phyloP scores from a whole-genome alignment of 2,113 vertebrate species.

The Puffinus mauretanicus region DNA sequence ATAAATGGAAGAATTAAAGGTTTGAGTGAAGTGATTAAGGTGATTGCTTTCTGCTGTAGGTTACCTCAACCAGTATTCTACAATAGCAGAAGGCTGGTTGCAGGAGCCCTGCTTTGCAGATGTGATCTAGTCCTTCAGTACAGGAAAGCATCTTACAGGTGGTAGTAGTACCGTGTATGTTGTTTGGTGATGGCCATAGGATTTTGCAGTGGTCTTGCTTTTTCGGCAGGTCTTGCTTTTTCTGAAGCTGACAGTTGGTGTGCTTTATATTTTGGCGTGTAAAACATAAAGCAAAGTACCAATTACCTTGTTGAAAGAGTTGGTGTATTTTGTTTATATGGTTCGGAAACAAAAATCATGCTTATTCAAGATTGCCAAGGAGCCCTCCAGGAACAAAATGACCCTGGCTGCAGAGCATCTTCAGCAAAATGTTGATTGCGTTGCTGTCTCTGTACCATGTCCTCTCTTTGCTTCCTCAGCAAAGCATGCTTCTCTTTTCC shows the following conservation, averaged over 20 bases:
- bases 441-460: background rate
- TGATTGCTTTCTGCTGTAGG: background rate
- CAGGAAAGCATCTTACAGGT: background rate
- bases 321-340: background rate
- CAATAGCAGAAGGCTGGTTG: background rate
- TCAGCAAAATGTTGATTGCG: background rate
- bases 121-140: background rate
- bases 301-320: background rate
- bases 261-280: background rate
- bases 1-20: background rate
- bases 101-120: background rate
- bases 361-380: background rate
- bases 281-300: background rate
- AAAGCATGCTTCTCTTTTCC: conserved; percentile 10
- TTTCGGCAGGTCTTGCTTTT: background rate
- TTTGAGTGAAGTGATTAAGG: background rate
- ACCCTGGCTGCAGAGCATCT: background rate
- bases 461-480: background rate
- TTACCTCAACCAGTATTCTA: background rate
- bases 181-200: background rate
- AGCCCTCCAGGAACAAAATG: background rate
- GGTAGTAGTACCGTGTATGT: background rate
- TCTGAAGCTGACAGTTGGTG: background rate
- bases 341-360: background rate
- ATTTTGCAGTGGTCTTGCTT: background rate